Base-by-base conservation (phyloP, 2,797 vertebrate species). In the Phoeniculus purpureus region DNA sequence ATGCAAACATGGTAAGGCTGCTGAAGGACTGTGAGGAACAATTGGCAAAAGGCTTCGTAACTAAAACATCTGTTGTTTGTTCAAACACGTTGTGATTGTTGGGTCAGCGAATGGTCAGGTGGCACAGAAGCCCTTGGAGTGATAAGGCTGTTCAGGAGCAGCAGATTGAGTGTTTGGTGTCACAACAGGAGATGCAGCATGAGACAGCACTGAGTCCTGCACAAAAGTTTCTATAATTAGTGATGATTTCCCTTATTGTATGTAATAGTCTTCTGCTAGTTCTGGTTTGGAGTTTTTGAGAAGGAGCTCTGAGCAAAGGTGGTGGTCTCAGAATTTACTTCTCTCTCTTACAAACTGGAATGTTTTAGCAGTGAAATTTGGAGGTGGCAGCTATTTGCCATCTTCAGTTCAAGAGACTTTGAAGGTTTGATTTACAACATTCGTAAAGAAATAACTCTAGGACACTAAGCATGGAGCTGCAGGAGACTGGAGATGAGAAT, bases 361-460 rank as follows among this genome's bases (percentile, higher is more conserved):
- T 50, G 40, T 5, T 92, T 81, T 60, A 19, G 22, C 22, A 66
- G 56, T 60, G 31, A 76, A 74, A 67, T 62, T 31, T 90, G 15
- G 10, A 22, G 4, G 3, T 56, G 79, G 32, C 66, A 74, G 37
- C 56, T 94, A 32, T 74, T 51, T 55, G 45, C 21, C 31, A 29
- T 45, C 37, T 80, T 81, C 50, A 6, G 47, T 60, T 83, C 56
- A 79, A 40, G 21, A 79, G 31, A 40, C 21, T 61, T 59, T 62
- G 45, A 73, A 73, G 15, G 48, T 50, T 52, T 84, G 64, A 86
- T 90, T 90, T 90, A 52, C 23, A 56, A 12, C 92, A 73, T 86
- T 87, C 21, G 81, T 88, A 70, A 89, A 86, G 48, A 84, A 85
- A 54, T 91, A 85, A 86, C 79, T 84, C 62, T 5, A 87, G 40